A percentile compares a stretch with the other conserved stretches of the same genome.
phyloP scores from a whole-genome alignment of 2,888 invertebrate species.

The Labia minor region DNA sequence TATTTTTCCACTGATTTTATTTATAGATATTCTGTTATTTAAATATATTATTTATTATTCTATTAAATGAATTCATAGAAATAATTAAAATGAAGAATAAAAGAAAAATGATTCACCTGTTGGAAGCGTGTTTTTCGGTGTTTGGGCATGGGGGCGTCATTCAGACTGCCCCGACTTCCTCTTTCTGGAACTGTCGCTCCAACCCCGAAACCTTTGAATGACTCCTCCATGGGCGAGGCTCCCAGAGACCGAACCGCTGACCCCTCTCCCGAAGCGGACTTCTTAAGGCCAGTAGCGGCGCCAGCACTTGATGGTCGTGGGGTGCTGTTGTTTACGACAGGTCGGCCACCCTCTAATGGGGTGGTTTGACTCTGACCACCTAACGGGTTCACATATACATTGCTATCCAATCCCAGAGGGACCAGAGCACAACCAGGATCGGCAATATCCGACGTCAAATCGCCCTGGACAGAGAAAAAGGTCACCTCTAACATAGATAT shows the following conservation, averaged over 20 bases:
- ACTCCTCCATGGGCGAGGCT: slow-evolving; percentile 48
- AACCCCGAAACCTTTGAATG: slow-evolving; percentile 39
- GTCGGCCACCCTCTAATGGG: not conserved
- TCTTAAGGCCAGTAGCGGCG: slow-evolving; percentile 52
- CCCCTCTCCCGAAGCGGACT: slow-evolving; percentile 64
- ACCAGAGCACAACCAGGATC: slow-evolving; percentile 41
- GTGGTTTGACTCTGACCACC: slow-evolving; percentile 33
- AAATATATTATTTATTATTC: too few species aligned
- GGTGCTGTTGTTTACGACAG: not conserved
- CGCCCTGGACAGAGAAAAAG: slow-evolving; percentile 36
- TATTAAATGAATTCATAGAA: too few species aligned
- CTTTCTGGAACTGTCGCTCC: slow-evolving; percentile 37
- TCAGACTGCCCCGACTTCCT: slow-evolving; percentile 45
- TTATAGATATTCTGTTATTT: too few species aligned
- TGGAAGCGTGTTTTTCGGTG: slow-evolving; percentile 79
- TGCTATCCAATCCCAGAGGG: slow-evolving; percentile 46
- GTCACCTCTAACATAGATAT: slow-evolving; percentile 39
- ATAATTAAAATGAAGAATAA: too few species aligned
- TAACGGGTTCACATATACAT: slow-evolving; percentile 79
- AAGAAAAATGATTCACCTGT: slow-evolving; percentile 51
- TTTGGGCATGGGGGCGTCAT: slow-evolving; percentile 60
- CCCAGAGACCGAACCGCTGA: slow-evolving; percentile 55
- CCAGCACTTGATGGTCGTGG: slow-evolving; percentile 30
- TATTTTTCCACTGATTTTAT: too few species aligned
- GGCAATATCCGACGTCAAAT: slow-evolving; percentile 38